Conservation (phyloP, 2,888 invertebrate genomes). For the Gnatocerus cornutus region DNA sequence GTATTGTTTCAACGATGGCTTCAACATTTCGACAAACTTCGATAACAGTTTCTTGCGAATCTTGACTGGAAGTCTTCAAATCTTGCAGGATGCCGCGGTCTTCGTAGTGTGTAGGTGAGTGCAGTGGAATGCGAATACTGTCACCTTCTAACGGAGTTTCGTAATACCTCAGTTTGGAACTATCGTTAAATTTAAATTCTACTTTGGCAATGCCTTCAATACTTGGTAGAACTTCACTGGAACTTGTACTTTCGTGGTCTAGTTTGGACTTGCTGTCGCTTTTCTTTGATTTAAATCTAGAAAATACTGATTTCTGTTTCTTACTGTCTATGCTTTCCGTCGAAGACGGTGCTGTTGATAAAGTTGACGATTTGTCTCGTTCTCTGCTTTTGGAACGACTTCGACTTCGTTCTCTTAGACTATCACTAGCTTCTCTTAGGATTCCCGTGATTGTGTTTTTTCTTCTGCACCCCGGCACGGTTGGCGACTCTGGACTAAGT, state of each 20-base stretch:
- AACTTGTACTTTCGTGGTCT: slow-evolving; percentile 59
- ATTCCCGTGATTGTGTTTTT: slow-evolving; percentile 67
- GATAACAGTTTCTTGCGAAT: slow-evolving; percentile 73
- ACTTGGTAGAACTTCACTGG: slow-evolving; percentile 61
- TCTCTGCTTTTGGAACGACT: slow-evolving; percentile 79
- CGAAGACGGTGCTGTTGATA: slow-evolving; percentile 74
- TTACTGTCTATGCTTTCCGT: slow-evolving; percentile 70
- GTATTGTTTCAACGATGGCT: slow-evolving; percentile 54
- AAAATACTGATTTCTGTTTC: slow-evolving; percentile 80
- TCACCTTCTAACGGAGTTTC: slow-evolving; percentile 78
- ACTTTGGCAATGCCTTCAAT: slow-evolving; percentile 72
- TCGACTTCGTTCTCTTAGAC: slow-evolving; percentile 64
- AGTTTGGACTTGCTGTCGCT: slow-evolving; percentile 71
- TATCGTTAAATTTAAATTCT: slow-evolving; percentile 65
- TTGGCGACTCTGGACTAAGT: slow-evolving; percentile 78
- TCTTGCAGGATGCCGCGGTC: slow-evolving; percentile 66
- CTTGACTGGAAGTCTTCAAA: slow-evolving; percentile 70
- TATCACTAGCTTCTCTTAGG: slow-evolving; percentile 67
- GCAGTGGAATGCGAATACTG: slow-evolving; percentile 82
- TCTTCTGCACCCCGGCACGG: slow-evolving; percentile 64
- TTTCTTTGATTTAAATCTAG: slow-evolving; percentile 78
- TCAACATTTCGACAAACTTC: slow-evolving; percentile 61
- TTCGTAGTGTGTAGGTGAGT: slow-evolving; percentile 82
- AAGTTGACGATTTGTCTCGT: slow-evolving; percentile 68
- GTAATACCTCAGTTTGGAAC: slow-evolving; percentile 72